These are phyloP conservation scores for Hirundichthys speculiger DNA, from an alignment of 2,113 vertebrate species.

Conservation along the genomic window DNA sequence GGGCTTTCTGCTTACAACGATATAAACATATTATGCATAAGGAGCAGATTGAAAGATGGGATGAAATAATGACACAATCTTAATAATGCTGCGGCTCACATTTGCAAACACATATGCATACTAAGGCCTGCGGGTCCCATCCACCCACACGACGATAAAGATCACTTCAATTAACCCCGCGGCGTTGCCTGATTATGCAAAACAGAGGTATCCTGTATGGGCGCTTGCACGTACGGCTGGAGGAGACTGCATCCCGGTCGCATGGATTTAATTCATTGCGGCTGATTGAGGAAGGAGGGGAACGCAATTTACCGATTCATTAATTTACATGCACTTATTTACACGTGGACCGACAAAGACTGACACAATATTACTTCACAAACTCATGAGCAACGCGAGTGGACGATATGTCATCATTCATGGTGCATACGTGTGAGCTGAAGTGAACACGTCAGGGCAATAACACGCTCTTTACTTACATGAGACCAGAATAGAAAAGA, in stretches of 20 bases:
- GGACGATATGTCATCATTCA: slow-evolving; percentile 49
- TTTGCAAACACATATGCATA: slow-evolving; percentile 15
- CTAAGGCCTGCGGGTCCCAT: slow-evolving; percentile 39
- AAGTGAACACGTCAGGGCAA: slow-evolving; percentile 33
- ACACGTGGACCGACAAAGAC: too few species aligned
- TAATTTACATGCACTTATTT: neutral
- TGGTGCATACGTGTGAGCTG: slow-evolving; percentile 12
- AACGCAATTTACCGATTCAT: slow-evolving; percentile 30
- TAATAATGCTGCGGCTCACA: slow-evolving; percentile 35
- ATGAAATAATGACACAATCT: slow-evolving; percentile 64
- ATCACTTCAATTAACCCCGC: slow-evolving; percentile 78
- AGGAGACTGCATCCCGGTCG: slow-evolving; percentile 47
- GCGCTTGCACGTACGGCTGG: slow-evolving; percentile 9
- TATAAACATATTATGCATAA: slow-evolving; percentile 65
- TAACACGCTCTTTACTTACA: slow-evolving; percentile 46
- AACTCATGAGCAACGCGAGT: slow-evolving; percentile 34
- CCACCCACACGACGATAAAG: slow-evolving; percentile 51
- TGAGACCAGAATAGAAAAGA: slow-evolving; percentile 49
- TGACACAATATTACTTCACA: slow-evolving; percentile 18
- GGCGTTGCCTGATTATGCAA: slow-evolving; percentile 62
- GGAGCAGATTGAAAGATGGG: slow-evolving; percentile 58
- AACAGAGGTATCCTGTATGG: slow-evolving; percentile 20
- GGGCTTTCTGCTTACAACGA: slow-evolving; percentile 52
- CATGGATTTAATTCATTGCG: slow-evolving; percentile 76
- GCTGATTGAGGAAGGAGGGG: slow-evolving; percentile 39